These are phyloP conservation scores for Lethenteron reissneri DNA, from an alignment of 2,113 vertebrate genomes.

Conservation along the genomic window DNA sequence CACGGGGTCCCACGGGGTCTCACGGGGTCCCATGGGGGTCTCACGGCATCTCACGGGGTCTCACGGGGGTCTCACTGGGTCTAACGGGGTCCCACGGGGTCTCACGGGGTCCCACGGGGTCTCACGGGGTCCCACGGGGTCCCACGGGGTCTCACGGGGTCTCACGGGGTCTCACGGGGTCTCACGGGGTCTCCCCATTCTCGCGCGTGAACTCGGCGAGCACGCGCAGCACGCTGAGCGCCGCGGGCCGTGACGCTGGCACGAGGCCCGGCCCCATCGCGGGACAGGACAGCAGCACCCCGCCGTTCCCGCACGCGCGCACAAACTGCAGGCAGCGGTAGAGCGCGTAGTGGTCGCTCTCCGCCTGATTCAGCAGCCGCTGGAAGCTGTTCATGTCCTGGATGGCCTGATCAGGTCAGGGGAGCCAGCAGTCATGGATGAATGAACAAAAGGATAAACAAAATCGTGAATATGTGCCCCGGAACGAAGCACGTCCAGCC, in stretches of 20 bases:
- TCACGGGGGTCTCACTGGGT: no score
- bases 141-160: no score
- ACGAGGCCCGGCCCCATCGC: neutral
- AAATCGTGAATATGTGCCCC: no score
- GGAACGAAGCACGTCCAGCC: no score
- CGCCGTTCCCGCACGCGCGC: slow-evolving; percentile 2
- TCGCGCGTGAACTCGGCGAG: neutral
- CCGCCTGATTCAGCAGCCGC: neutral
- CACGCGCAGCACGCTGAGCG: neutral
- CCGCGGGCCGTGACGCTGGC: neutral
- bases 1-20: neutral
- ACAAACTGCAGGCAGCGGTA: slow-evolving; percentile 4
- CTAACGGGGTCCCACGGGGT: no score
- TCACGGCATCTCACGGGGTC: no score
- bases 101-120: no score
- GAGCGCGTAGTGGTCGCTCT: slow-evolving; percentile 5
- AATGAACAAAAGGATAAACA: neutral
- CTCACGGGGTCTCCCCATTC: neutral
- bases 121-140: no score
- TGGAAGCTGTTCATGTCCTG: slow-evolving; percentile 6
- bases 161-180: neutral
- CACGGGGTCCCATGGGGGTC: no score
- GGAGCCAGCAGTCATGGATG: neutral
- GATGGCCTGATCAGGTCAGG: neutral
- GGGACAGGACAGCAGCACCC: neutral